Percentiles rank a stretch among this genome's conserved stretches.
Conservation (phyloP, 2,888 invertebrate genomes). For the Priocnemis perturbator region DNA sequence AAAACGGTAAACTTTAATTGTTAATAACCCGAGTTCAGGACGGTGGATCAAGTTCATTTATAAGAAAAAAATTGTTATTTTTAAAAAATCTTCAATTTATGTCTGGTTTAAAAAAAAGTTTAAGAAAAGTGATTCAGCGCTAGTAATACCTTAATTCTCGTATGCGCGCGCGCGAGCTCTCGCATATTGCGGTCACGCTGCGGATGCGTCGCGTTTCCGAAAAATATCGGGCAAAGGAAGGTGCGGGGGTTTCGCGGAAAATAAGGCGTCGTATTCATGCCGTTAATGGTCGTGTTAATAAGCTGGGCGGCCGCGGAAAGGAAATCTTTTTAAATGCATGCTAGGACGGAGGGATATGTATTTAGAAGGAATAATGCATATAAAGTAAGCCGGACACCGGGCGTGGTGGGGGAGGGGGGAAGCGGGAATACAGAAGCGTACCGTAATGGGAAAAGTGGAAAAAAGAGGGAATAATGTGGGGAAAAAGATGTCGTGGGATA, state of each 20-base stretch:
- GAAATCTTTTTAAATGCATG: conserved; percentile 35
- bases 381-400: conserved; percentile 36
- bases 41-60: too few relatives aligned
- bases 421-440: conserved; percentile 36
- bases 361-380: conserved; percentile 55
- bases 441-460: conserved; percentile 46
- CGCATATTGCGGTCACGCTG: too few relatives aligned
- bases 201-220: neutral
- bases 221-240: neutral
- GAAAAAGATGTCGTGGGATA: conserved; percentile 1
- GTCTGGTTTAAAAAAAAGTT: too few relatives aligned
- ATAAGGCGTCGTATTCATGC: conserved; percentile 1
- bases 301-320: conserved; percentile 8
- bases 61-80: too few relatives aligned
- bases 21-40: too few relatives aligned
- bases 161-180: too few relatives aligned
- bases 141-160: too few relatives aligned
- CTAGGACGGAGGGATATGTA: conserved; percentile 26
- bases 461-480: conserved; percentile 22
- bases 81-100: too few relatives aligned
- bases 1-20: too few relatives aligned
- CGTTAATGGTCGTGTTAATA: conserved; percentile 22
- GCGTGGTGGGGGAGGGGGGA: conserved; percentile 18
- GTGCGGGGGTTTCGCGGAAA: neutral
- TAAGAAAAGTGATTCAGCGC: too few relatives aligned